Base-by-base conservation (phyloP, 2,113 vertebrate genomes). In the Cathartes aura region DNA sequence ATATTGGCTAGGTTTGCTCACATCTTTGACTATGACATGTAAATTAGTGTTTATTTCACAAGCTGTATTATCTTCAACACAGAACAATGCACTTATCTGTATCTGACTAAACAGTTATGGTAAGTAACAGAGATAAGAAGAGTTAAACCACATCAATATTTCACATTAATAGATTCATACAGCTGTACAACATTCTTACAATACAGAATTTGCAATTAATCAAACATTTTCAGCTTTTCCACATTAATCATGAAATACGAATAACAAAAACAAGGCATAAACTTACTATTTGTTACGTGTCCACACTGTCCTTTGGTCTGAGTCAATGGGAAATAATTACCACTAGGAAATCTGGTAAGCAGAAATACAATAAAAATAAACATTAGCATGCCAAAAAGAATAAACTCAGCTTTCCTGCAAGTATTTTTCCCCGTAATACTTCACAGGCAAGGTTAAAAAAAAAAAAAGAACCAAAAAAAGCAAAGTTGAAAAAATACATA, bases 271-370 rank as follows among this genome's bases (percentile, higher is more conserved):
- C 10, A 89, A 90, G 59, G 64, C 58, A 96, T 36, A 74, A 97
- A 98, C 98, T 98, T 98, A 98, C 98, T 94, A 13, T 98, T 98
- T 96, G 73, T 84, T 63, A 89, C 93, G 24, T 91, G 92, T 84
- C 93, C 95, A 68, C 87, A 62, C 84, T 78, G 81, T 97, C 94
- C 95, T 97, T 96, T 81, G 66, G 66, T 95, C 92, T 45, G 70
- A 96, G 78, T 83, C 94, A 95, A 45, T 63, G 73, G 56, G 74
- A 97, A 96, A 97, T 92, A 95, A 90, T 86, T 93, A 88, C 60
- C 96, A 95, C 5, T 53, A 97, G 92, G 93, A 98, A 96, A 98
- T 97, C 98, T 98, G 95, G 88, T 96, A 97, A 88, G 96, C 93
- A 97, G 84, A 97, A 98, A 98, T 93, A 91, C 88, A 89, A 90